Evolutionary conservation across 2,113 vertebrate species (phyloP), one percentile per base, ranked within the genome.

Genomic region (Eleginops maclovinus): DNA sequence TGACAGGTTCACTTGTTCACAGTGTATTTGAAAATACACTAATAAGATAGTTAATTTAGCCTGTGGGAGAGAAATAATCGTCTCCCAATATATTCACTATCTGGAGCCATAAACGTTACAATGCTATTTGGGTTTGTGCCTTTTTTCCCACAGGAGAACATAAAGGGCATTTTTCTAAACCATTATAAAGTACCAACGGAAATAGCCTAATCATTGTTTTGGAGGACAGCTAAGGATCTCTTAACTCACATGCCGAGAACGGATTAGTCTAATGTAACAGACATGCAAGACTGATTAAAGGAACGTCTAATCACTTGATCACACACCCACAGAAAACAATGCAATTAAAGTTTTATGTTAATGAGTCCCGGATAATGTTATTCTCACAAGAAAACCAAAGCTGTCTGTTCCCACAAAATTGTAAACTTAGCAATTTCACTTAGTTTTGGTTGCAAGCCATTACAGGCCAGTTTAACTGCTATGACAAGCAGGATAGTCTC

Each of bases 181-280:
- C 17, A 46, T 49, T 49, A 26, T 51, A 26, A 19, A 60, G 60
- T 3, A 36, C 44, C 7, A 28, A 1, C 63, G 51, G 47, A 63
- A 86, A 70, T 9, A 43, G n/a, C 19, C 31, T 26, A 17, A 9
- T 70, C 17, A 56, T 47, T 77, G 72, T 74, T 83, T 74, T 75
- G 55, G 80, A 14, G 2, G 22, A 63, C 21, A 53, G 62, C 43
- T 68, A 36, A 75, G 43, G 70, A 77, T 81, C 22, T 12, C 4
- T 66, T 17, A 15, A 59, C 24, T 60, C 24, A 43, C 19, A 79
- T 76, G 80, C 77, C 85, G 79, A 68, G 75, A 62, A 72, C 31
- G 10, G 83, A 86, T 90, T 86, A 84, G 15, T 28, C 12, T 41
- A 79, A 70, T 75, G 75, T 51, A 21, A 74, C 41, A 68, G 19